Evolutionary conservation across 2,888 invertebrate genomes (phyloP).

Genomic region (Acleris sparsana): DNA sequence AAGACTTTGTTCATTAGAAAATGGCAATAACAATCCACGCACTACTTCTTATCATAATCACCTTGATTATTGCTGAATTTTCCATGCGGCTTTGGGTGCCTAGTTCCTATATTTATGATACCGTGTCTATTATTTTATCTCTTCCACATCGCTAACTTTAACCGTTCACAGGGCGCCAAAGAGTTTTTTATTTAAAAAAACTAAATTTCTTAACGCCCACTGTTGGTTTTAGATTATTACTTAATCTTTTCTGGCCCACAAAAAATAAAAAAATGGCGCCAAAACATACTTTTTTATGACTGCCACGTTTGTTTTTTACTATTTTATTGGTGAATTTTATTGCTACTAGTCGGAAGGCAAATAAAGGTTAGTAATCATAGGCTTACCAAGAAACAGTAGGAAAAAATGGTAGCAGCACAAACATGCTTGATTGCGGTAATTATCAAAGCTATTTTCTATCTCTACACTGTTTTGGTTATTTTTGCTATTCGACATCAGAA

Average conservation of each 20-base stretch:
- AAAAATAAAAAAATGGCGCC: slow-evolving; percentile 63
- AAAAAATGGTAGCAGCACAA: slow-evolving; percentile 22
- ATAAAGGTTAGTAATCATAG: slow-evolving; percentile 32
- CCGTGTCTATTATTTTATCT: background rate
- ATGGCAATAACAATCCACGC: too few species aligned
- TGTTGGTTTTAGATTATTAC: slow-evolving; percentile 77
- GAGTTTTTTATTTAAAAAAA: slow-evolving; percentile 35
- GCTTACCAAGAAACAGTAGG: slow-evolving; percentile 25
- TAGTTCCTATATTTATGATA: too few species aligned
- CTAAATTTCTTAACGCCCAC: slow-evolving; percentile 64
- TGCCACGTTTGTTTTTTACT: slow-evolving; percentile 45
- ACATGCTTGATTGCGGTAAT: slow-evolving; percentile 4
- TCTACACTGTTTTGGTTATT: background rate
- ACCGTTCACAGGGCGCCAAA: slow-evolving; percentile 41
- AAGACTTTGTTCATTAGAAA: too few species aligned
- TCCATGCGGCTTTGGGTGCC: too few species aligned
- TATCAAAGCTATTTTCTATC: background rate
- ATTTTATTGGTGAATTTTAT: slow-evolving; percentile 41
- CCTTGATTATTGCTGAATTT: too few species aligned
- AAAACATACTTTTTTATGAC: slow-evolving; percentile 50
- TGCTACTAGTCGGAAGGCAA: slow-evolving; percentile 36
- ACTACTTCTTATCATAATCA: too few species aligned
- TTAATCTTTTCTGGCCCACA: slow-evolving; percentile 59
- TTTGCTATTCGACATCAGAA: background rate
- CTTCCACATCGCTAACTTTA: slow-evolving; percentile 22